Evolutionary conservation across 2,888 invertebrate genomes (phyloP).

Genomic region (Macrophya alboannulata): DNA sequence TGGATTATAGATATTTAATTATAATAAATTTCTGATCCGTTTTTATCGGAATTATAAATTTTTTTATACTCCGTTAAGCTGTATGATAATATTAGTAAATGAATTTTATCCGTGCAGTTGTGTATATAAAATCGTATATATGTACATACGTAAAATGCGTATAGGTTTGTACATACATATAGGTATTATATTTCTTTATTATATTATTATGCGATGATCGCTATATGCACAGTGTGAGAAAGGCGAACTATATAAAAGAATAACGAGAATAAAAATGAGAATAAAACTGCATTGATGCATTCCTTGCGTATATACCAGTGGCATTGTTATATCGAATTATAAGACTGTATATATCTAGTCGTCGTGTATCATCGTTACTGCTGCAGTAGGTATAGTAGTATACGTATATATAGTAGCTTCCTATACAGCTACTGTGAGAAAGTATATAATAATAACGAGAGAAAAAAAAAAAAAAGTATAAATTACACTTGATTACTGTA

Average conservation of each 20-base stretch:
- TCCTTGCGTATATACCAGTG: not conserved
- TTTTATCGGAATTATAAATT: not conserved
- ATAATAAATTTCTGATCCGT: not conserved
- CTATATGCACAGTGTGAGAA: not conserved
- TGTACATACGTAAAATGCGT: too few species aligned
- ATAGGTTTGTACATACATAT: too few species aligned
- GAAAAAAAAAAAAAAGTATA: too few species aligned
- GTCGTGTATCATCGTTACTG: too few species aligned
- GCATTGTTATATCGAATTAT: conserved; percentile 1
- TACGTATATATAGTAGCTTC: not conserved
- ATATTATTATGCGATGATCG: not conserved
- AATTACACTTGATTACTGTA: not conserved
- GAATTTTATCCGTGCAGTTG: too few species aligned
- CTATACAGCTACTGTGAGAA: conserved; percentile 23
- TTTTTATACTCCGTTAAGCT: too few species aligned
- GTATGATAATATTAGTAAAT: too few species aligned
- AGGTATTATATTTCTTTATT: not conserved
- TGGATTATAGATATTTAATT: too few species aligned
- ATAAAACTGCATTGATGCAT: not conserved
- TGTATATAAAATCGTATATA: too few species aligned
- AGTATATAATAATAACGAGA: conserved; percentile 29
- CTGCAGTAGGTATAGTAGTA: not conserved
- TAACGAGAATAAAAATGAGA: too few species aligned
- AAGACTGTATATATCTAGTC: not conserved
- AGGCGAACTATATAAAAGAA: too few species aligned